These are phyloP conservation scores for Taeniopygia guttata DNA, from an alignment of 2,797 vertebrate species.

Conservation along the genomic window DNA sequence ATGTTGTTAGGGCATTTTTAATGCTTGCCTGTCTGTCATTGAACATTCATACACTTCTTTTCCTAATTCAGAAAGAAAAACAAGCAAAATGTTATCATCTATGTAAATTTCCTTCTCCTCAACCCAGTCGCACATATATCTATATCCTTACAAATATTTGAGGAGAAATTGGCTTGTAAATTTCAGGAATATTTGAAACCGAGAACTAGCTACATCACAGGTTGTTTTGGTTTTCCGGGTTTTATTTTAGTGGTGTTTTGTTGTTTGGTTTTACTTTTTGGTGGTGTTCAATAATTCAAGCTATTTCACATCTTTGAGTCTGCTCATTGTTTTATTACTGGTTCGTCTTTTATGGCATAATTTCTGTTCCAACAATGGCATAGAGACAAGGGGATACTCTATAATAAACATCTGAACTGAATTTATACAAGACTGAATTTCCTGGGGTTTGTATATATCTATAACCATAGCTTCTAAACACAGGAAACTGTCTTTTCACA, in stretches of 20 bases:
- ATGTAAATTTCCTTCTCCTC: not conserved
- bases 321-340: not conserved
- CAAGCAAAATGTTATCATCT: not conserved
- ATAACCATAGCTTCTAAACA: constrained; percentile 1
- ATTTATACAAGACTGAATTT: constrained; percentile 3
- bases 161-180: not conserved
- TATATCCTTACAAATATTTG: not conserved
- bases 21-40: not conserved
- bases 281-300: not conserved
- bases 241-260: not conserved
- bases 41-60: not conserved
- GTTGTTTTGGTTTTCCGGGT: not conserved
- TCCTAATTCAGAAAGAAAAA: not conserved
- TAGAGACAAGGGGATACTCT: not conserved
- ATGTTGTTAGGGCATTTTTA: not conserved
- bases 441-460: not conserved
- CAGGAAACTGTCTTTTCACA: constrained; percentile 36
- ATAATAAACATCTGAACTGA: constrained; percentile 8
- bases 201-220: accelerated
- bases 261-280: not conserved
- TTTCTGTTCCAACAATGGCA: not conserved
- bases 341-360: not conserved
- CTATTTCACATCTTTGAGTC: not conserved
- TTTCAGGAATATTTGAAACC: not conserved
- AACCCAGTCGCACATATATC: not conserved